Evolutionary conservation across 1,140 invertebrate genomes (phyloP), one percentile per base, ranked within the genome.

Genomic region (Steinernema khuongi): DNA sequence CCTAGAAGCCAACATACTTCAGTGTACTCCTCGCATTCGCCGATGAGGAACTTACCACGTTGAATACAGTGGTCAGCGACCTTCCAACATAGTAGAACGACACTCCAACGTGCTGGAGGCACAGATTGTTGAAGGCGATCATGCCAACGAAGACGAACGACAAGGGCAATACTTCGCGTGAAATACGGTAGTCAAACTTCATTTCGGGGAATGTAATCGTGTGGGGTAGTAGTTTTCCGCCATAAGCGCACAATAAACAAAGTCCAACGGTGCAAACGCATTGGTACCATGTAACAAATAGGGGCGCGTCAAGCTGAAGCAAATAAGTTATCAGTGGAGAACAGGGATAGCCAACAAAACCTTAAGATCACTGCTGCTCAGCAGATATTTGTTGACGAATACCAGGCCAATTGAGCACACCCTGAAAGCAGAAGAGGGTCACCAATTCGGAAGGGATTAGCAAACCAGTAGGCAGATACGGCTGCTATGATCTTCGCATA

Each of bases 231-330:
- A 33, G 70, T 72, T 84, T 85, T 1, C 86, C 76, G 1, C 87
- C 18, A 31, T 79, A 70, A 82, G 90, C 92, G 60, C 95, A 87
- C 1, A 88, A 70, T 31, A 90, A 87, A 86, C 94, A 97, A 74
- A 97, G 90, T n/a, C 88, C 68, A 14, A 93, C 90, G 32, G 93
- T 93, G 0, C 95, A 89, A 36, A 96, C 82, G 87, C 96, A 98
- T 87, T 99, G 97, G 86, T 92, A 98, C 91, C 95, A 97, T 44
- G 94, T 97, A 68, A 99, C 91, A 87, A 99, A 99, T 71, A 99
- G 87, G 0, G 97, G 96, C 0, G 96, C 95, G 85, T 98, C 90
- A 71, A 98, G 88, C 86, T 93, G 89, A 85, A 86, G n/a, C n/a
- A n/a, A 75, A 31, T 72, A 60, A 31, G 67, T 70, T 41, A 30